Base-by-base conservation (phyloP, 37 sponge, comb jelly and placozoan species). In the Trichoplax adhaerens region DNA sequence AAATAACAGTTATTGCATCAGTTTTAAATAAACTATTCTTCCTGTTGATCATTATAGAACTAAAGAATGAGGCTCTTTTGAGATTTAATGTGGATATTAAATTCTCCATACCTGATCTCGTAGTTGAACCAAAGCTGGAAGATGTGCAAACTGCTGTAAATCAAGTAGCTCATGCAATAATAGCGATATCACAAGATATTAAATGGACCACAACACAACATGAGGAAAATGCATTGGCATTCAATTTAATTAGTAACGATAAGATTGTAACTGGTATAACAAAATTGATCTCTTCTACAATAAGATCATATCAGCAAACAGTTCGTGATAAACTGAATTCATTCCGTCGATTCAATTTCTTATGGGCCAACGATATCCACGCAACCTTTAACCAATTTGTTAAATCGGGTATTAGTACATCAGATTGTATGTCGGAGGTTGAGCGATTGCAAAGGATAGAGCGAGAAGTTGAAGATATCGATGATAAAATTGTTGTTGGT, bases 291-390 rank as follows among this genome's bases (percentile, higher is more conserved):
- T 29, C 29, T 29, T 29, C 29, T 29, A 29, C 29, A 29, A 29
- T 29, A 29, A 29, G 62, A 60, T 60, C 62, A 12, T 60, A 12
- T 60, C 62, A 60, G 12, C 10, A 12, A 10, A 60, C 62, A 60
- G 12, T 12, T 60, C 62, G 12, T 12, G 12, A 60, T 60, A 60
- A 12, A 60, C 62, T 60, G 50, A 3, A 66, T 5, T 63, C 78
- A 46, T 79, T 89, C 53, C 3, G 53, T 1, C 53, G 53, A 4
- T 87, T 75, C 65, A 82, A 82, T 57, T 72, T 67, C 62, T 79
- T 88, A 55, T 92, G 94, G 94, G 64, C 79, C 72, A 67, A 82
- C 62, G 94, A 92, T 71, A 70, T 92, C 47, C 83, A 85, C 67
- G 76, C 76, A 54, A 53, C 83, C 68, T 85, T 79, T 75, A 60